Conservation (phyloP, 2,888 invertebrate genomes). For the Nomada hirtipes region DNA sequence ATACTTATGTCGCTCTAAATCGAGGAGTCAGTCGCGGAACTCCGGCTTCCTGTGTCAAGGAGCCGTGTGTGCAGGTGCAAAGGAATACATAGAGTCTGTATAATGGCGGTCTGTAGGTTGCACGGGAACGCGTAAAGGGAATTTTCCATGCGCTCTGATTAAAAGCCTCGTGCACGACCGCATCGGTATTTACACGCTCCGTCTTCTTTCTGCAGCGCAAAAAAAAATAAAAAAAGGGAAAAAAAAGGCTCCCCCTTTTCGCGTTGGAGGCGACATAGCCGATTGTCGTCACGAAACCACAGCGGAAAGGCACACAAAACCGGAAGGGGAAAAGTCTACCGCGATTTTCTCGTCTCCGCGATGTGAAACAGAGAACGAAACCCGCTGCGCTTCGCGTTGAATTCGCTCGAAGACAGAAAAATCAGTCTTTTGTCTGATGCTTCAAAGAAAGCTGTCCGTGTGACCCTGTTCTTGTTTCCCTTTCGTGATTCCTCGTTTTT, state of each 20-base stretch:
- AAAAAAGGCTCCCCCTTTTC: slow-evolving; percentile 18
- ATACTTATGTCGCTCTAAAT: slow-evolving; percentile 7
- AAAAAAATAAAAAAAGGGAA: not conserved
- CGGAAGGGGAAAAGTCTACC: slow-evolving; percentile 35
- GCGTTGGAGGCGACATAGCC: slow-evolving; percentile 1
- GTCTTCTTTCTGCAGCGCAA: slow-evolving; percentile 20
- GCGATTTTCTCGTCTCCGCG: slow-evolving; percentile 28
- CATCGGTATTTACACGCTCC: slow-evolving; percentile 40
- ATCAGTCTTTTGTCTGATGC: not conserved
- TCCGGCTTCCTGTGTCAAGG: slow-evolving; percentile 2
- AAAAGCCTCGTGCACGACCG: slow-evolving; percentile 69
- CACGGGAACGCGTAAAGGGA: slow-evolving; percentile 49
- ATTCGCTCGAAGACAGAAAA: slow-evolving; percentile 11
- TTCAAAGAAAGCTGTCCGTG: slow-evolving; percentile 11
- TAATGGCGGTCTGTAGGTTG: slow-evolving; percentile 42
- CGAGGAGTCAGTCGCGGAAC: slow-evolving; percentile 16
- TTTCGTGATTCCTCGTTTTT: not conserved
- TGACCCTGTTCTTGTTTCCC: slow-evolving; percentile 17
- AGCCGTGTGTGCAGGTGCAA: slow-evolving; percentile 31
- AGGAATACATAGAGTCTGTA: slow-evolving; percentile 2
- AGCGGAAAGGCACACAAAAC: slow-evolving; percentile 26
- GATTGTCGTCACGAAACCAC: slow-evolving; percentile 33
- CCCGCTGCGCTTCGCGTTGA: not conserved
- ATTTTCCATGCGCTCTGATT: slow-evolving; percentile 73
- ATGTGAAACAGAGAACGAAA: not conserved